These are phyloP conservation scores for Heterodera schachtii DNA, from an alignment of 1,140 invertebrate species.

Conservation along the genomic window DNA sequence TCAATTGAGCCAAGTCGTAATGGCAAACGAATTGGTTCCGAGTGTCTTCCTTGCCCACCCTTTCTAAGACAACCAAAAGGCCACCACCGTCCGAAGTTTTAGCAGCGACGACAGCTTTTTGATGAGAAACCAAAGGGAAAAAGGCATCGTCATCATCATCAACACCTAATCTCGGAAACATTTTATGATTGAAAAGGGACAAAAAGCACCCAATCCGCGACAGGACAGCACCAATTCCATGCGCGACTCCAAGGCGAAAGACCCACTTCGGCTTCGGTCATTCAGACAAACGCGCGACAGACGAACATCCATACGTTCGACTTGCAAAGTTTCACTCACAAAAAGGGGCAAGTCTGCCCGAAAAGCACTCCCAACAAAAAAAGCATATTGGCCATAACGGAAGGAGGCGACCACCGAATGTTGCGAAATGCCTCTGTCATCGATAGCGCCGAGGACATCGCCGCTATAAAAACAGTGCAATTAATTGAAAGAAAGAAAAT, in stretches of 20 bases:
- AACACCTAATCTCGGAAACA: neutral
- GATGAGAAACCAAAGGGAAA: neutral
- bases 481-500: neutral
- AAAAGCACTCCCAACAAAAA: conserved; percentile 22
- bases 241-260: conserved; percentile 11
- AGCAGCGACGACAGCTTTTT: conserved; percentile 12
- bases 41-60: neutral
- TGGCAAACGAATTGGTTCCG: conserved; percentile 7
- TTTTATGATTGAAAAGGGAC: neutral
- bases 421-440: conserved; percentile 10
- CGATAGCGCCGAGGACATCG: neutral
- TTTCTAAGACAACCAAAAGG: conserved; percentile 21
- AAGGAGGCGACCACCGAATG: conserved; percentile 21
- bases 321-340: neutral
- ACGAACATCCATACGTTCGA: conserved; percentile 16
- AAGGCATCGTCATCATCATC: neutral
- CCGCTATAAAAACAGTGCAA: neutral
- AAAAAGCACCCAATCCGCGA: conserved; percentile 14
- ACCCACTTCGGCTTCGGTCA: conserved; percentile 14
- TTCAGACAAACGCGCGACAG: conserved; percentile 10
- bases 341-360: conserved; percentile 9
- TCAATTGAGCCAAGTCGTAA: conserved; percentile 1
- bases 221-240: conserved; percentile 30
- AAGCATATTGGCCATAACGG: neutral
- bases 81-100: neutral